Conservation (phyloP, 2,113 vertebrate genomes). For the Plestiodon gilberti region DNA sequence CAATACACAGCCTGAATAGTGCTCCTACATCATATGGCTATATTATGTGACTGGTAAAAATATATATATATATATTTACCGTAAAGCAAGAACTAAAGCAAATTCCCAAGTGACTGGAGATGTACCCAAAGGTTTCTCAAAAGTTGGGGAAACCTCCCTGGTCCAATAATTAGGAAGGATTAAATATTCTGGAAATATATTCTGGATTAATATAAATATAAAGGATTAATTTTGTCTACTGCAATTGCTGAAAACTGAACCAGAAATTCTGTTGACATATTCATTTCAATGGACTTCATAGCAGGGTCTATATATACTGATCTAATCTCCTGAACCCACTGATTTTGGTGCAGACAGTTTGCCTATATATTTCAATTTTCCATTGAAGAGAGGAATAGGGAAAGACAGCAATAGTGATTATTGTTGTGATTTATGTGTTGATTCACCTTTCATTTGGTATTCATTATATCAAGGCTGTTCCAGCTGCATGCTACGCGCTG, state of each 20-base stretch:
- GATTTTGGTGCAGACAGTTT: neutral
- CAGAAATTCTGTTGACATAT: neutral
- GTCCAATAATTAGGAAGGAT: neutral
- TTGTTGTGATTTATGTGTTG: slow-evolving; percentile 36
- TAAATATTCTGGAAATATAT: neutral
- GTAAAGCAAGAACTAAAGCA: neutral
- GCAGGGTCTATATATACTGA: neutral
- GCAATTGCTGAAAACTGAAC: neutral
- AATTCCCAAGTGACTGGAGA: neutral
- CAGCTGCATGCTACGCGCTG: too few species aligned
- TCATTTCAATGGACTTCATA: neutral
- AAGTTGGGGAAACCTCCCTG: neutral
- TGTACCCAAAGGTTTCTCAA: neutral
- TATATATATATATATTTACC: too few species aligned
- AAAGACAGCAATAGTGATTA: slow-evolving; percentile 8
- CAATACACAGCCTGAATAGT: neutral
- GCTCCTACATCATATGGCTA: neutral
- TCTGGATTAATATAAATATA: too few species aligned
- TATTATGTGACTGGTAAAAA: neutral
- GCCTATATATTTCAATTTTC: neutral
- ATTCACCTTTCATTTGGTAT: neutral
- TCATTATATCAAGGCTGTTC: neutral
- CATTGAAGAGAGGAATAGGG: neutral
- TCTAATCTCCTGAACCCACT: neutral
- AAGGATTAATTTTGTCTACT: neutral